These are phyloP conservation scores for Synanthedon myopaeformis DNA, from an alignment of 2,888 invertebrate species.

Conservation along the genomic window DNA sequence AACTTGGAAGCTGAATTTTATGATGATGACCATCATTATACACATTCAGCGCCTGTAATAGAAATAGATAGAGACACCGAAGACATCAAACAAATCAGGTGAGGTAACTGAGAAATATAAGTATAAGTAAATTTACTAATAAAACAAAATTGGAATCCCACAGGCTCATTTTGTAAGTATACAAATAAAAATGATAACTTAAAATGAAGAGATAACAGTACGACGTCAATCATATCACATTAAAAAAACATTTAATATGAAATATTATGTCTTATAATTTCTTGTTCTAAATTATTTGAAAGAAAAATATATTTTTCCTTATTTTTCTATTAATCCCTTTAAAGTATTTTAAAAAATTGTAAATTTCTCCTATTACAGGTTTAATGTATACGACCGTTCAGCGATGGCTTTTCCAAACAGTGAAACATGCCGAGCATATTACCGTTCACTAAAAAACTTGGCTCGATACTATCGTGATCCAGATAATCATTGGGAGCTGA, in stretches of 20 bases:
- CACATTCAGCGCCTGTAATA: constrained; percentile 71
- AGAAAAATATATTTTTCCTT: too few species aligned
- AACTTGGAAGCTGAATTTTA: constrained; percentile 74
- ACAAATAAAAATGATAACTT: too few species aligned
- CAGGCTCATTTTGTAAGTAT: too few species aligned
- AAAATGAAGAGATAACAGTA: too few species aligned
- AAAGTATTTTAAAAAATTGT: too few species aligned
- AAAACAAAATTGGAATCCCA: too few species aligned
- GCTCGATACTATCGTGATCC: constrained; percentile 62
- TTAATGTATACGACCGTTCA: constrained; percentile 81
- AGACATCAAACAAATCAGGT: constrained; percentile 74
- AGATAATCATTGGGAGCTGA: constrained; percentile 69
- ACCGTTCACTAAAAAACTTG: constrained; percentile 68
- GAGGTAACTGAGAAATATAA: background rate
- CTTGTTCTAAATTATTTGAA: too few species aligned
- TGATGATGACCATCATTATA: constrained; percentile 72
- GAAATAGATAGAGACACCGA: constrained; percentile 62
- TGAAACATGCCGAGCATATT: constrained; percentile 69
- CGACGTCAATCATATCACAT: too few species aligned
- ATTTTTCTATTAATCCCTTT: too few species aligned
- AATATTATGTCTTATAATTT: too few species aligned
- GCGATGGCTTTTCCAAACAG: constrained; percentile 67
- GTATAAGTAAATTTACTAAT: too few species aligned
- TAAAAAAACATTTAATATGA: too few species aligned
- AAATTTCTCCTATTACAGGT: constrained; percentile 41